These are phyloP conservation scores for Platycheirus albimanus DNA, from an alignment of 2,888 invertebrate genomes.

Conservation along the genomic window DNA sequence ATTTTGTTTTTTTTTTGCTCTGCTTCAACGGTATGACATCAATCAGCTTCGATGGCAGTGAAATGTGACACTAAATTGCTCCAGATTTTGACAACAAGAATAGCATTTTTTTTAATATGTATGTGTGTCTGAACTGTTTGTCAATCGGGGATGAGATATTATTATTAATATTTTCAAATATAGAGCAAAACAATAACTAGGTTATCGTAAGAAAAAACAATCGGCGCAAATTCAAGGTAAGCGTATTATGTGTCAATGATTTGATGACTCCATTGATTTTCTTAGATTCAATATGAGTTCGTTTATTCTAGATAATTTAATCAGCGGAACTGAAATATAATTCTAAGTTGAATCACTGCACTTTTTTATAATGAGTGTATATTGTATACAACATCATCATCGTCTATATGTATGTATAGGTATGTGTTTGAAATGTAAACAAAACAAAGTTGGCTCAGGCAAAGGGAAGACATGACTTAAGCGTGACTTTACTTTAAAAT, in stretches of 20 bases:
- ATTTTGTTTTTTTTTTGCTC: neutral
- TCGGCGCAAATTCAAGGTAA: neutral
- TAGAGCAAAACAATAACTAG: neutral
- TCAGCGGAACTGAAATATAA: constrained; percentile 22
- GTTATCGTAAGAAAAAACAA: neutral
- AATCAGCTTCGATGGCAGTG: constrained; percentile 50
- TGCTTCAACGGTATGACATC: constrained; percentile 45
- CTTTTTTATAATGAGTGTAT: too few relatives aligned
- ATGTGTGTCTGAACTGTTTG: neutral
- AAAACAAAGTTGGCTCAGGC: too few relatives aligned
- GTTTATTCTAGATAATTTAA: neutral
- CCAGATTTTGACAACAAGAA: constrained; percentile 50
- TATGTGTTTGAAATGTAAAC: too few relatives aligned
- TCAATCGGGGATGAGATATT: neutral
- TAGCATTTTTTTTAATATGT: constrained; percentile 9
- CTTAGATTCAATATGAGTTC: neutral
- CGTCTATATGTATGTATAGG: too few relatives aligned
- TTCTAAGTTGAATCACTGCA: neutral
- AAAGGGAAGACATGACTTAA: too few relatives aligned
- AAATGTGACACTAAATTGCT: constrained; percentile 52
- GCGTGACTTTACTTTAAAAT: too few relatives aligned
- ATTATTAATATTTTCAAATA: neutral
- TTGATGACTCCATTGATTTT: constrained; percentile 12
- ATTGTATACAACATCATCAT: neutral
- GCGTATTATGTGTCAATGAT: neutral